Percentiles rank a stretch among this genome's conserved stretches.
Evolutionary conservation across 2,113 vertebrate species (phyloP).

Genomic region (Alouatta palliata): DNA sequence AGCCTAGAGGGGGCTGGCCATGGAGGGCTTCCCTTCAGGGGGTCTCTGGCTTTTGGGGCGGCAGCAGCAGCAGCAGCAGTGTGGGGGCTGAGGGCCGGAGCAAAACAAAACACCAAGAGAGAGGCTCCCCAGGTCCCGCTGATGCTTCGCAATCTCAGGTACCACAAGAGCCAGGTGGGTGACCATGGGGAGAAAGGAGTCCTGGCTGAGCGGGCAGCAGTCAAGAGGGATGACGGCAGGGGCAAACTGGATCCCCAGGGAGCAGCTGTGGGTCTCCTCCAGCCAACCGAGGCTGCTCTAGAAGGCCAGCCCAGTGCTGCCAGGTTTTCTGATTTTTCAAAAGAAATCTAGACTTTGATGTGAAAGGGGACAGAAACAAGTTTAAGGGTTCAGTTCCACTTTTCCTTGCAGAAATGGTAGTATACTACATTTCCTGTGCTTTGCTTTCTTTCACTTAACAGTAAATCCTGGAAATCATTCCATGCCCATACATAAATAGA

Average conservation of each 20-base stretch:
- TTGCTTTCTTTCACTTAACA: neutral
- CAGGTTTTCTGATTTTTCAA: neutral
- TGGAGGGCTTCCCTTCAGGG: neutral
- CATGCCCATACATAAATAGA: neutral
- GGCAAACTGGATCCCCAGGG: neutral
- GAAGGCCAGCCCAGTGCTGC: neutral
- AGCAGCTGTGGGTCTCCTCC: neutral
- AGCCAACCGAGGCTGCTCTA: neutral
- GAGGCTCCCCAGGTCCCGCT: neutral
- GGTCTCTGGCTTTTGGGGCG: neutral
- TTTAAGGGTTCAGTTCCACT: neutral
- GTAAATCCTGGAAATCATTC: conserved; percentile 40
- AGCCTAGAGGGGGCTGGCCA: neutral
- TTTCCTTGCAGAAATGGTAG: neutral
- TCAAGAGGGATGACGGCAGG: neutral
- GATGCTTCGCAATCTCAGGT: neutral
- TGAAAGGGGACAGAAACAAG: conserved; percentile 20
- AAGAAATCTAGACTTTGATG: neutral
- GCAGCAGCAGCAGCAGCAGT: neutral
- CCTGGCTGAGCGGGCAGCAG: neutral
- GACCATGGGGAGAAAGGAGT: neutral
- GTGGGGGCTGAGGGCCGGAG: neutral
- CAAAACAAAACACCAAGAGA: neutral
- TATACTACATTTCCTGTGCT: neutral
- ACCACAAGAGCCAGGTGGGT: neutral